These are phyloP conservation scores for Salvator merianae DNA, from an alignment of 2,113 vertebrate species.

Conservation along the genomic window DNA sequence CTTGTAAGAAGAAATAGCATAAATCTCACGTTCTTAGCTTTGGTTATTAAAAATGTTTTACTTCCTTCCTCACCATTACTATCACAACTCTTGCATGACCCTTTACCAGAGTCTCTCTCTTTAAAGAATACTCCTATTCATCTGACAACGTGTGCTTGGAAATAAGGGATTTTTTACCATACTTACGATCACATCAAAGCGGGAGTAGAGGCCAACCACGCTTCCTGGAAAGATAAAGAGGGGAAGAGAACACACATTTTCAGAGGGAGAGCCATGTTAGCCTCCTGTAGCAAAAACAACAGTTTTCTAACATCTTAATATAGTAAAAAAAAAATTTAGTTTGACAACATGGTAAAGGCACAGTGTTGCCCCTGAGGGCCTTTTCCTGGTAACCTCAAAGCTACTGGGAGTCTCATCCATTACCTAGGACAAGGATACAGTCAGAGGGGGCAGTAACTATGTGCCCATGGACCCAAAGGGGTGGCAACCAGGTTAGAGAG, in stretches of 20 bases:
- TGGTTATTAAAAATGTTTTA: not conserved
- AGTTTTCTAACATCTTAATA: too few species aligned
- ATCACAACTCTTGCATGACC: not conserved
- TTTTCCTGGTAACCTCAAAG: too few species aligned
- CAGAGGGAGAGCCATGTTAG: too few species aligned
- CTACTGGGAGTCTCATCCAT: too few species aligned
- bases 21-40: not conserved
- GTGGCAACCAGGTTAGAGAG: too few species aligned
- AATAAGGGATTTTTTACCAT: not conserved
- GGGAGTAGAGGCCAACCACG: conserved; percentile 93
- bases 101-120: not conserved
- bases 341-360: too few species aligned
- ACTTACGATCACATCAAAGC: conserved; percentile 97
- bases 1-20: not conserved
- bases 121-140: not conserved
- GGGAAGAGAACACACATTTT: not conserved
- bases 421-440: too few species aligned
- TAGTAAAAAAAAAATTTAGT: too few species aligned
- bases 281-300: too few species aligned
- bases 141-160: not conserved
- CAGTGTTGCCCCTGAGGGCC: too few species aligned
- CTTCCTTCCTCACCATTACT: not conserved
- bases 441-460: too few species aligned
- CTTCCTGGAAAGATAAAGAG: conserved; percentile 74
- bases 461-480: too few species aligned